These are phyloP conservation scores for Tachypleus tridentatus DNA, from an alignment of 1,140 invertebrate species.

Conservation along the genomic window DNA sequence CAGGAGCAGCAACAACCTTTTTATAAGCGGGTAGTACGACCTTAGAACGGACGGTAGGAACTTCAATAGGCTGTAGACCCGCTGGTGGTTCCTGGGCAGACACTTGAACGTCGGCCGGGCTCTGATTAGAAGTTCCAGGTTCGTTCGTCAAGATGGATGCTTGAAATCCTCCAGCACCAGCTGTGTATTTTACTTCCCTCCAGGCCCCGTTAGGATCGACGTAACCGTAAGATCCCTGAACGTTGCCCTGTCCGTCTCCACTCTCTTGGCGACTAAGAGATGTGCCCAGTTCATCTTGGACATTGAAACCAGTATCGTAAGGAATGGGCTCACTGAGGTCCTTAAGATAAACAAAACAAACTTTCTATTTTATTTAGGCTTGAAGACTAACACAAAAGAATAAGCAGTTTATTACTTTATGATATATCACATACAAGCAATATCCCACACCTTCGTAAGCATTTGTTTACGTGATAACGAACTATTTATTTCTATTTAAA, in stretches of 20 bases:
- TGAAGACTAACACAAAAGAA: too few species aligned
- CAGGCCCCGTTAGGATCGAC: slow-evolving; percentile 64
- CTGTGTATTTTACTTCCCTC: slow-evolving; percentile 76
- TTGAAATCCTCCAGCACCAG: slow-evolving; percentile 55
- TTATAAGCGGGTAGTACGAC: too few species aligned
- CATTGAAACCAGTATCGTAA: slow-evolving; percentile 19
- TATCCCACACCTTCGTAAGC: too few species aligned
- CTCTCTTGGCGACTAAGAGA: slow-evolving; percentile 42
- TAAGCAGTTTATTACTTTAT: too few species aligned
- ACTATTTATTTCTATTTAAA: too few species aligned
- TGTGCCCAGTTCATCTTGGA: slow-evolving; percentile 15
- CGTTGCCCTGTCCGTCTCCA: slow-evolving; percentile 60
- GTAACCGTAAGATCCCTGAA: slow-evolving; percentile 76
- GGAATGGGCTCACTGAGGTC: slow-evolving; percentile 7
- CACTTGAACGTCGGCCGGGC: slow-evolving; percentile 5
- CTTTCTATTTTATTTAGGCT: too few species aligned
- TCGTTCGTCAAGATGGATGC: slow-evolving; percentile 21
- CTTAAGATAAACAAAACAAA: too few species aligned
- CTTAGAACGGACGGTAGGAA: too few species aligned
- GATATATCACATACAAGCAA: too few species aligned
- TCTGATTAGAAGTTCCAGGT: slow-evolving; percentile 17
- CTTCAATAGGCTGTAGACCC: too few species aligned
- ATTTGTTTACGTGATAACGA: too few species aligned
- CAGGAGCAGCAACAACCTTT: too few species aligned
- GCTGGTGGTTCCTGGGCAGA: background rate